Percentiles rank a stretch among this genome's conserved stretches.
Evolutionary conservation across 1,140 invertebrate genomes (phyloP).

Genomic region (Papilio polytes): DNA sequence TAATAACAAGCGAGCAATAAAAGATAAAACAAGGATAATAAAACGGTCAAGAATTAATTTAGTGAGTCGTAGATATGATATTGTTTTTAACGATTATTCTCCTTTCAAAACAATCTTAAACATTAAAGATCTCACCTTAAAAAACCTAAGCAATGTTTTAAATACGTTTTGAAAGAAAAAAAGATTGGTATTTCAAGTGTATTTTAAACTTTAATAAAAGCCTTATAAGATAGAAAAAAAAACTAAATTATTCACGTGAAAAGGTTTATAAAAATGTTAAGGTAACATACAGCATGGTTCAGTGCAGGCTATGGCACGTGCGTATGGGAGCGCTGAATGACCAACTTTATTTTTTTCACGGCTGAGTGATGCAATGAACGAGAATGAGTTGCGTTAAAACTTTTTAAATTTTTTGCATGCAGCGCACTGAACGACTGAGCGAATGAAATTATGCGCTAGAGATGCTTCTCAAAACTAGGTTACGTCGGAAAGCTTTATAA

Average conservation of each 20-base stretch:
- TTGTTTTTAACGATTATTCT: not conserved
- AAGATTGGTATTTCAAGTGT: too few relatives aligned
- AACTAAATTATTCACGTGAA: not conserved
- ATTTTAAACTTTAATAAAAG: too few relatives aligned
- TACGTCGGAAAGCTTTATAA: slow-evolving; percentile 5
- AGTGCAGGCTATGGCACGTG: slow-evolving; percentile 4
- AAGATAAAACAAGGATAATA: slow-evolving; percentile 18
- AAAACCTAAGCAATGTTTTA: too few relatives aligned
- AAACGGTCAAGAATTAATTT: slow-evolving; percentile 28
- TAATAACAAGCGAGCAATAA: slow-evolving; percentile 10
- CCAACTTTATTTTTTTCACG: slow-evolving; percentile 48
- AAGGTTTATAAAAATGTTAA: not conserved
- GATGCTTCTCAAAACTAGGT: slow-evolving; percentile 26
- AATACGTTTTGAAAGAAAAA: too few relatives aligned
- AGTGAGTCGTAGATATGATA: slow-evolving; percentile 4
- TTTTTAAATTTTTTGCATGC: slow-evolving; percentile 24
- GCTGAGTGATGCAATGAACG: slow-evolving; percentile 33
- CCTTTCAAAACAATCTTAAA: not conserved
- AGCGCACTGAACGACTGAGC: not conserved
- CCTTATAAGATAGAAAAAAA: not conserved
- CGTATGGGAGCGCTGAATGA: slow-evolving; percentile 46
- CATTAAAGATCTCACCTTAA: not conserved
- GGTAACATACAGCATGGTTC: not conserved
- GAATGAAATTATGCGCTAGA: slow-evolving; percentile 24
- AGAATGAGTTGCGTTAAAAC: slow-evolving; percentile 35